phyloP scores from a whole-genome alignment of 2,888 invertebrate genomes.

The Ennomos erosarius region DNA sequence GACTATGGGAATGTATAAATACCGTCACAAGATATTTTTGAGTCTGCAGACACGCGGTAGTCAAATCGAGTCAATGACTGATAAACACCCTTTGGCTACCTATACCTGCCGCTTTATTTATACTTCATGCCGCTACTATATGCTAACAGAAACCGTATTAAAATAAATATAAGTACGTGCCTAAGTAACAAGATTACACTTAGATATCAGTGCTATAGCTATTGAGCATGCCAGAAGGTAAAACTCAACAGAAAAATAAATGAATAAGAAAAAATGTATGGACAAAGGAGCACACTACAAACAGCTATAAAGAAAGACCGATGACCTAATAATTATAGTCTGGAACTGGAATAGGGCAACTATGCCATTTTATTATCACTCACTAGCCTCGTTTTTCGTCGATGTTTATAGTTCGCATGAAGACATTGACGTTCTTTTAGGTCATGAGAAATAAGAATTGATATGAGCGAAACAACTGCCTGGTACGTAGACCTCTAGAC shows the following conservation, averaged over 20 bases:
- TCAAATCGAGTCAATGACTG: too few species aligned
- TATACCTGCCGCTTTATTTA: too few species aligned
- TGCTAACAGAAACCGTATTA: too few species aligned
- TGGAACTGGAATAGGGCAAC: constrained; percentile 35
- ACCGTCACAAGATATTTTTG: not conserved
- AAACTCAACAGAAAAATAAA: not conserved
- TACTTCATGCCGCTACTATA: too few species aligned
- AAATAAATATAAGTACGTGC: too few species aligned
- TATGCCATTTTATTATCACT: constrained; percentile 49
- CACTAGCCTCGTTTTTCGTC: constrained; percentile 48
- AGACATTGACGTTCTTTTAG: constrained; percentile 47
- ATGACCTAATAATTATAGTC: constrained; percentile 40
- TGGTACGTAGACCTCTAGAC: constrained; percentile 3
- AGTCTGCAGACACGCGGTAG: too few species aligned
- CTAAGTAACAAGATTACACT: too few species aligned
- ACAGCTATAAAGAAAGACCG: constrained; percentile 28
- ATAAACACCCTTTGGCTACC: too few species aligned
- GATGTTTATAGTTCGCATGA: constrained; percentile 48
- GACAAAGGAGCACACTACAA: not conserved
- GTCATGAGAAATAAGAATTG: constrained; percentile 25
- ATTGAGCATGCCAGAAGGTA: too few species aligned
- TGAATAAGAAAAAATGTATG: not conserved
- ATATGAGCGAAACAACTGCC: constrained; percentile 15
- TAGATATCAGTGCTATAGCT: too few species aligned
- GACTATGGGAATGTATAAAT: constrained; percentile 2